Percentiles rank a stretch among this genome's conserved stretches.
phyloP scores from a whole-genome alignment of 2,797 vertebrate genomes.

The Chelon labrosus region DNA sequence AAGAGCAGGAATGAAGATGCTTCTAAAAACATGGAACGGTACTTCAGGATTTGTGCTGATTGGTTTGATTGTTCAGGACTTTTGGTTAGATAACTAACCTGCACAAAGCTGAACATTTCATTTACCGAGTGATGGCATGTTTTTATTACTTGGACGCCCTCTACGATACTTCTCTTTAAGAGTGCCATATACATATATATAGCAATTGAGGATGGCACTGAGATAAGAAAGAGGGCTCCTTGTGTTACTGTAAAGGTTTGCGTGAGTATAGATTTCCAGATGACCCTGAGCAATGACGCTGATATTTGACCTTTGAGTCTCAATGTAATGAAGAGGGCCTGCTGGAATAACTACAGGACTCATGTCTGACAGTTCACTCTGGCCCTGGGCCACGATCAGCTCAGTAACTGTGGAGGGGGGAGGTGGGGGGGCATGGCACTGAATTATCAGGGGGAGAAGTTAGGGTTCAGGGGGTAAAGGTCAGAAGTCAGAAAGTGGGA shows the following conservation, averaged over 20 bases:
- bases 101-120: background rate
- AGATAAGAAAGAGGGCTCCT: conserved; percentile 19
- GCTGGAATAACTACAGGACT: conserved; percentile 61
- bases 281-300: conserved; percentile 39
- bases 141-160: no score
- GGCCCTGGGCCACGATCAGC: conserved; percentile 37
- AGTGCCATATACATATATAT: background rate
- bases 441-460: conserved; percentile 47
- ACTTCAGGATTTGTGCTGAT: background rate
- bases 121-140: no score
- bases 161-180: background rate
- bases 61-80: no score
- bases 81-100: conserved; percentile 11
- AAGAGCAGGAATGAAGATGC: background rate
- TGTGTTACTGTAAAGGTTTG: conserved; percentile 38
- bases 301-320: conserved; percentile 64
- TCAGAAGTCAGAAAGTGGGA: conserved; percentile 28
- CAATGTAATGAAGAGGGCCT: conserved; percentile 47
- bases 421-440: conserved; percentile 30
- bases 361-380: conserved; percentile 44
- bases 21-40: background rate
- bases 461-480: conserved; percentile 55
- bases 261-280: conserved; percentile 51
- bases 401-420: conserved; percentile 32
- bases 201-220: conserved; percentile 5